These are phyloP conservation scores for Phalacrocorax pelagicus DNA, from an alignment of 2,113 vertebrate species.

Conservation along the genomic window DNA sequence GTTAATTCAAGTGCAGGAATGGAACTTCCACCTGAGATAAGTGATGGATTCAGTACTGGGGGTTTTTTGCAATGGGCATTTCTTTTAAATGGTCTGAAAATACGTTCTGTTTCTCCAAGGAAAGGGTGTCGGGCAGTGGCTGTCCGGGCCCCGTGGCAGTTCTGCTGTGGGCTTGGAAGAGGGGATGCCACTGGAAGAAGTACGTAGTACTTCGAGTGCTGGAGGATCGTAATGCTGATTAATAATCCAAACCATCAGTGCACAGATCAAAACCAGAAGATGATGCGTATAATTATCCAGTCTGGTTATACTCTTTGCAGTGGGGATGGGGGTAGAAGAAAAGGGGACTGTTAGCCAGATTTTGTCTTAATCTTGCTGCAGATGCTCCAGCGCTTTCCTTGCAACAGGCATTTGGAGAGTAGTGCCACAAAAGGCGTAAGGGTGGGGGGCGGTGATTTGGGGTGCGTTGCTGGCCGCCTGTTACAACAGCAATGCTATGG, in stretches of 20 bases:
- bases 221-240: background rate
- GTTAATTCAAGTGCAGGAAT: slow-evolving; percentile 36
- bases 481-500: fast-evolving
- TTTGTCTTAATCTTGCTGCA: background rate
- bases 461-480: background rate
- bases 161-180: background rate
- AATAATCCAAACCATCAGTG: background rate
- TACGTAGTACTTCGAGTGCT: background rate
- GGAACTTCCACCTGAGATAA: slow-evolving; percentile 11
- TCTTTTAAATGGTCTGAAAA: background rate
- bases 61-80: background rate
- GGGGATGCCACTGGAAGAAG: background rate
- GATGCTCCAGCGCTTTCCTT: background rate
- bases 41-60: background rate
- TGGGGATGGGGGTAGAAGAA: background rate
- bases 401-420: background rate
- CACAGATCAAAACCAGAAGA: slow-evolving; percentile 27
- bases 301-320: background rate
- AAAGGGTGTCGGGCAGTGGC: background rate
- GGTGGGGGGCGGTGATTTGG: background rate
- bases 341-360: background rate
- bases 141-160: background rate
- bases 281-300: background rate
- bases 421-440: background rate
- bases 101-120: background rate